These are phyloP conservation scores for Elegia similella DNA, from an alignment of 2,888 invertebrate genomes.

Conservation along the genomic window DNA sequence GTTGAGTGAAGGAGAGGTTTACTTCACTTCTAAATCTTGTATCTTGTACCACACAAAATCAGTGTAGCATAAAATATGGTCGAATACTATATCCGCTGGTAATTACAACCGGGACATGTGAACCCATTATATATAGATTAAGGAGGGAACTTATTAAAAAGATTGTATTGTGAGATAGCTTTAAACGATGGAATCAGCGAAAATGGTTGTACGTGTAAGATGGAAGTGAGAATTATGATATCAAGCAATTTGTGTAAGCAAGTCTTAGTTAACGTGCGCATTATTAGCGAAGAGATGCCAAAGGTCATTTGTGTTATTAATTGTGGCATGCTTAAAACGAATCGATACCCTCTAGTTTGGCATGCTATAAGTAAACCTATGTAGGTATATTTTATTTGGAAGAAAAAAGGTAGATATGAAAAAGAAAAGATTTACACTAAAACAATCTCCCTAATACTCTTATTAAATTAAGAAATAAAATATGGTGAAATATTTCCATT, in stretches of 20 bases:
- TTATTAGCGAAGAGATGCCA: too few relatives aligned
- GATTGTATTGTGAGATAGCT: slow-evolving; percentile 60
- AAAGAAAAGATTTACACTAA: too few relatives aligned
- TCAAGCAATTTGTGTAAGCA: not conserved
- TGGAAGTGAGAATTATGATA: not conserved
- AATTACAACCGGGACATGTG: slow-evolving; percentile 75
- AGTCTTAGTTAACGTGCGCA: not conserved
- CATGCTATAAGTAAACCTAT: too few relatives aligned
- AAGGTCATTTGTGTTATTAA: too few relatives aligned
- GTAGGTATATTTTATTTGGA: too few relatives aligned
- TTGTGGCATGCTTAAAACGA: too few relatives aligned
- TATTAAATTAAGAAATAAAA: too few relatives aligned
- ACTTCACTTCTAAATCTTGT: not conserved
- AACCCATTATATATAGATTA: slow-evolving; percentile 80
- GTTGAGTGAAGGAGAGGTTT: too few relatives aligned
- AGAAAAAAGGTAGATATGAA: too few relatives aligned
- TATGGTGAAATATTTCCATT: too few relatives aligned
- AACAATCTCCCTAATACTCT: too few relatives aligned
- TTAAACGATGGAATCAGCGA: slow-evolving; percentile 25
- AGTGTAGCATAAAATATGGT: slow-evolving; percentile 72
- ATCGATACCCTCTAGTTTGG: too few relatives aligned
- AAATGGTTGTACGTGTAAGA: slow-evolving; percentile 13
- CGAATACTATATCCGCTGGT: slow-evolving; percentile 64
- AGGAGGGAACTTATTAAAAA: slow-evolving; percentile 59
- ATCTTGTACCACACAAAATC: slow-evolving; percentile 40